Evolutionary conservation across 1,140 invertebrate genomes (phyloP).

Genomic region (Carcinoscorpius rotundicauda): DNA sequence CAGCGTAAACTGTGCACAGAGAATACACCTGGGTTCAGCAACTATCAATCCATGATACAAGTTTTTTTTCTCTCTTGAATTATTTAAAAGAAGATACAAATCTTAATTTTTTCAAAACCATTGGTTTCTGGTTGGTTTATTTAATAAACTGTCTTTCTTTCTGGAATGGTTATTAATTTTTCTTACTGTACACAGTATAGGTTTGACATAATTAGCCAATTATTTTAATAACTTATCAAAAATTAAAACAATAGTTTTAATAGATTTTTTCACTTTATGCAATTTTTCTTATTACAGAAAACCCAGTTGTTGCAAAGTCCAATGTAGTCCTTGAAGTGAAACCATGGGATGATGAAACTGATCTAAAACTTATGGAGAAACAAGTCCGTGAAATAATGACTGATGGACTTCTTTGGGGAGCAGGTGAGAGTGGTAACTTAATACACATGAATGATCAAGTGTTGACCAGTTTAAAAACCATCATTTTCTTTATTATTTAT

Average conservation of each 20-base stretch:
- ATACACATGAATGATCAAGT: conserved; percentile 1
- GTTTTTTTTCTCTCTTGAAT: no score
- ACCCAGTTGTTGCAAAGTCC: conserved; percentile 84
- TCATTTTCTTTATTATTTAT: conserved; percentile 1
- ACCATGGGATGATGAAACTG: conserved; percentile 95
- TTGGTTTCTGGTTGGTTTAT: no score
- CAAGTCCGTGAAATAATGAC: conserved; percentile 60
- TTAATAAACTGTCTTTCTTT: no score
- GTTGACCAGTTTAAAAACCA: neutral
- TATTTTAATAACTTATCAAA: neutral
- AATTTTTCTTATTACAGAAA: conserved; percentile 35
- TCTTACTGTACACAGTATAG: no score
- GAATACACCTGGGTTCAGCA: no score
- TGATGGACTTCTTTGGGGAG: conserved; percentile 88
- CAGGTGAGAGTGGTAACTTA: conserved; percentile 42
- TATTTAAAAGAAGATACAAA: no score
- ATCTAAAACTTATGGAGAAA: conserved; percentile 74
- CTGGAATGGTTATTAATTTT: no score
- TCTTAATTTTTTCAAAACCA: no score
- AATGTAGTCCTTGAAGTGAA: conserved; percentile 89
- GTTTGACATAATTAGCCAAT: neutral
- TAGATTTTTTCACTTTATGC: conserved; percentile 1
- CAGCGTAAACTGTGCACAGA: no score
- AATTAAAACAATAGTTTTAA: neutral
- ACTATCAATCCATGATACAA: no score